Percentiles rank a stretch among this genome's conserved stretches.
These are phyloP conservation scores for Bradypus variegatus DNA, from an alignment of 2,797 vertebrate species.

Conservation along the genomic window DNA sequence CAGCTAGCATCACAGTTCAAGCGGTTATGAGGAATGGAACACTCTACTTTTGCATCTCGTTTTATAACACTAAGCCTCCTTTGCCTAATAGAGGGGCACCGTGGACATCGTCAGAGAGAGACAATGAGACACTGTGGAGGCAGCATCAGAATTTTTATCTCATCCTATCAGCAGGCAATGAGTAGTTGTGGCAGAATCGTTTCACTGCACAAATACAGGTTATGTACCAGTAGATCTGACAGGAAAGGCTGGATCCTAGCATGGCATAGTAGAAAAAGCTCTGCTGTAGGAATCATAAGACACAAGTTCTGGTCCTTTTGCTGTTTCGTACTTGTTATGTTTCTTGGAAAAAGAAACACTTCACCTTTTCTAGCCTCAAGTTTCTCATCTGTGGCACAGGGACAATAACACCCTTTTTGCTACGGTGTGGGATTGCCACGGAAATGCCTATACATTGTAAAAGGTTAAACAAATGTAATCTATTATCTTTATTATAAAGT, in stretches of 20 bases:
- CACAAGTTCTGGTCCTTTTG: not conserved
- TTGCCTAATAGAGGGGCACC: constrained; percentile 46
- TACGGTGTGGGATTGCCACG: no score
- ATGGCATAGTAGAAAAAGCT: not conserved
- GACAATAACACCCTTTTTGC: not conserved
- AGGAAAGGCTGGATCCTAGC: not conserved
- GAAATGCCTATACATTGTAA: not conserved
- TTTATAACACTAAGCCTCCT: not conserved
- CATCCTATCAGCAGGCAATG: not conserved
- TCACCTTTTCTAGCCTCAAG: not conserved
- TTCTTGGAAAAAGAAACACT: not conserved
- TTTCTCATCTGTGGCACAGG: not conserved
- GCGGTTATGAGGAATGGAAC: not conserved
- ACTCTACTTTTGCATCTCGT: not conserved
- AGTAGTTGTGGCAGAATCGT: constrained; percentile 38
- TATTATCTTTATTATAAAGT: not conserved
- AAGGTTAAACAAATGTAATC: not conserved
- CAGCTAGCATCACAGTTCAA: not conserved
- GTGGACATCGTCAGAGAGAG: constrained; percentile 38
- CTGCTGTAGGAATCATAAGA: not conserved
- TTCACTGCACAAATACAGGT: not conserved
- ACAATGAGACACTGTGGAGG: constrained; percentile 44
- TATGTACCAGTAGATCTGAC: not conserved
- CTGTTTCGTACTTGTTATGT: not conserved
- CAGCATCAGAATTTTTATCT: constrained; percentile 37